phyloP scores from a whole-genome alignment of 2,888 invertebrate genomes.

The Eugnorisma glareosa region DNA sequence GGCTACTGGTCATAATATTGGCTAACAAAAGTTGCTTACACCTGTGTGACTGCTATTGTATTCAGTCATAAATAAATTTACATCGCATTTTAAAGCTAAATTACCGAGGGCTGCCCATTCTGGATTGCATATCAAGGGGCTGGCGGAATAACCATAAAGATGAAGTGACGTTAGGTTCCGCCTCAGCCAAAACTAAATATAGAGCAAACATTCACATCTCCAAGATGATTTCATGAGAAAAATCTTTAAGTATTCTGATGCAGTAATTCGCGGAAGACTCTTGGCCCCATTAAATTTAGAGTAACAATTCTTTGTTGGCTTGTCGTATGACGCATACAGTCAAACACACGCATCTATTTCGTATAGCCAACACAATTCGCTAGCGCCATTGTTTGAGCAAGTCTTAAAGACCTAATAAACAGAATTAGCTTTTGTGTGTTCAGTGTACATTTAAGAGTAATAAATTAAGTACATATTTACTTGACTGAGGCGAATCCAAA shows the following conservation, averaged over 20 bases:
- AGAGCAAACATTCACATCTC: slow-evolving; percentile 42
- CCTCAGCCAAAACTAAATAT: slow-evolving; percentile 50
- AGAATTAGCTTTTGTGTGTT: slow-evolving; percentile 48
- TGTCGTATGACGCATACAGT: slow-evolving; percentile 73
- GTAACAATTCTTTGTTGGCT: slow-evolving; percentile 76
- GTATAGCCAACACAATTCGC: slow-evolving; percentile 49
- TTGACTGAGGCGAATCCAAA: slow-evolving; percentile 37
- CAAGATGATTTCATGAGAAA: slow-evolving; percentile 60
- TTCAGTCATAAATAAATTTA: slow-evolving; percentile 46
- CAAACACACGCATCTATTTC: slow-evolving; percentile 58
- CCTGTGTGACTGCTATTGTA: slow-evolving; percentile 55
- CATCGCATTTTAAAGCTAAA: slow-evolving; percentile 40
- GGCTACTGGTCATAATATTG: slow-evolving; percentile 71
- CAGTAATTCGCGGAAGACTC: slow-evolving; percentile 74
- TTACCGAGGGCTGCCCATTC: slow-evolving; percentile 7
- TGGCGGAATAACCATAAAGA: slow-evolving; percentile 18
- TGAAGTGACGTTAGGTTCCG: slow-evolving; percentile 46
- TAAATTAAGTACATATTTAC: slow-evolving; percentile 63
- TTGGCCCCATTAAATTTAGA: slow-evolving; percentile 77
- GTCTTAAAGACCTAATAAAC: slow-evolving; percentile 56
- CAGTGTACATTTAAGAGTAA: slow-evolving; percentile 46
- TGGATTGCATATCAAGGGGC: background rate
- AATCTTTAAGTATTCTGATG: slow-evolving; percentile 61
- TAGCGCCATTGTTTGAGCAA: slow-evolving; percentile 63
- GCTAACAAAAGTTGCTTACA: slow-evolving; percentile 47